phyloP scores from a whole-genome alignment of 2,797 vertebrate species.

The Discoglossus pictus region DNA sequence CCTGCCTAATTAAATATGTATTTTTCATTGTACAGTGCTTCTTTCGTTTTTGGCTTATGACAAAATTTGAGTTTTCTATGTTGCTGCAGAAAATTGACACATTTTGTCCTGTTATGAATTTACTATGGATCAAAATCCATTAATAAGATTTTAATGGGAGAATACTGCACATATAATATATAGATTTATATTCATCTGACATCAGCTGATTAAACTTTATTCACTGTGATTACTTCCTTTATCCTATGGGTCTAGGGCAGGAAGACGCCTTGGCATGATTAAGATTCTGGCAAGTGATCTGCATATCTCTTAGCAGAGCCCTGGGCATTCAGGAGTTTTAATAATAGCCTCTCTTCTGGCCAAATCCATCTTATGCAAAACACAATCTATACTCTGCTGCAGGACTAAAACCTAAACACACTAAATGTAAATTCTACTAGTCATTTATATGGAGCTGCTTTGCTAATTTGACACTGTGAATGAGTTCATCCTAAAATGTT shows the following conservation, averaged over 20 bases:
- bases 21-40: neutral
- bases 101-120: neutral
- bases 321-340: constrained; percentile 6
- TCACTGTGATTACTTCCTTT: constrained; percentile 22
- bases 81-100: neutral
- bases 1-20: too few relatives aligned
- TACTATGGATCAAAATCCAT: neutral
- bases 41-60: neutral
- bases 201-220: constrained; percentile 23
- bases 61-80: too few relatives aligned
- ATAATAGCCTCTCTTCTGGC: constrained; percentile 12
- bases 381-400: constrained; percentile 4
- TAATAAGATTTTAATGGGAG: constrained; percentile 13
- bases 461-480: constrained; percentile 17
- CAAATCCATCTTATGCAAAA: constrained; percentile 6
- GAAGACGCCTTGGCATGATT: constrained; percentile 14
- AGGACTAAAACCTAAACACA: neutral
- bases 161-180: constrained; percentile 6
- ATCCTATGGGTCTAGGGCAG: constrained; percentile 19
- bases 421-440: constrained; percentile 21
- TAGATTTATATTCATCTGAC: constrained; percentile 20
- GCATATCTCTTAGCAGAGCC: constrained; percentile 21
- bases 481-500: neutral
- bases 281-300: constrained; percentile 22
- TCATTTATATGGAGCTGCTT: constrained; percentile 11